Percentiles rank a stretch among this genome's conserved stretches.
phyloP scores from a whole-genome alignment of 53 echinoderm and acorn worm genomes.

The Astropecten irregularis region DNA sequence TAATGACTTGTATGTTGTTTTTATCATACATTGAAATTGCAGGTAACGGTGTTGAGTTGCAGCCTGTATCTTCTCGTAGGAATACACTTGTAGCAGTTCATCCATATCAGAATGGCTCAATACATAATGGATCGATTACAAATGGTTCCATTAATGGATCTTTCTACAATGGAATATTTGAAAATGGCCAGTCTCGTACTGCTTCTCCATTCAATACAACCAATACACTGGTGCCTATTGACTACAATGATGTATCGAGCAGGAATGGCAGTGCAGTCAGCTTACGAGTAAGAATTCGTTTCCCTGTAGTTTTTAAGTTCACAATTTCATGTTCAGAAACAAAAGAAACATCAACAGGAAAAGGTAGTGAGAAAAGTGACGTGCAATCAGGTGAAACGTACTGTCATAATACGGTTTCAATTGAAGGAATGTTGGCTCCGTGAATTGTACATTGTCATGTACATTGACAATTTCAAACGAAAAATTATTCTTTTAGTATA shows the following conservation, averaged over 20 bases:
- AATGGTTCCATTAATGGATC: conserved; percentile 18
- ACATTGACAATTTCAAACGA: too few relatives aligned
- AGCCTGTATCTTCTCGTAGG: background rate
- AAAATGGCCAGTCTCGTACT: conserved; percentile 10
- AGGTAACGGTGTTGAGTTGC: conserved; percentile 16
- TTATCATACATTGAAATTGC: too few relatives aligned
- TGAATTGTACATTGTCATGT: too few relatives aligned
- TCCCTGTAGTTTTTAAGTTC: too few relatives aligned
- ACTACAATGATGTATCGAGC: conserved; percentile 42
- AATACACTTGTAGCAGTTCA: background rate
- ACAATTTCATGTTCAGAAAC: too few relatives aligned
- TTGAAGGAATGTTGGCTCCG: too few relatives aligned
- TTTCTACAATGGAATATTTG: background rate
- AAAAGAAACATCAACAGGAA: too few relatives aligned
- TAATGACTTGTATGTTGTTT: too few relatives aligned
- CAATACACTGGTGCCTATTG: background rate
- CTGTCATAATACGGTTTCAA: too few relatives aligned
- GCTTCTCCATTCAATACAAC: conserved; percentile 33
- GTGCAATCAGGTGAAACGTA: too few relatives aligned
- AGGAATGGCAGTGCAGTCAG: conserved; percentile 68
- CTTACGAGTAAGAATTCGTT: conserved; percentile 64
- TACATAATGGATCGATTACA: conserved; percentile 6
- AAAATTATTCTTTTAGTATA: too few relatives aligned
- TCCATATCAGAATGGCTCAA: conserved; percentile 7
- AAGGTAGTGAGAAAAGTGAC: too few relatives aligned